These are phyloP conservation scores for Albula glossodonta DNA, from an alignment of 2,113 vertebrate species.

Conservation along the genomic window DNA sequence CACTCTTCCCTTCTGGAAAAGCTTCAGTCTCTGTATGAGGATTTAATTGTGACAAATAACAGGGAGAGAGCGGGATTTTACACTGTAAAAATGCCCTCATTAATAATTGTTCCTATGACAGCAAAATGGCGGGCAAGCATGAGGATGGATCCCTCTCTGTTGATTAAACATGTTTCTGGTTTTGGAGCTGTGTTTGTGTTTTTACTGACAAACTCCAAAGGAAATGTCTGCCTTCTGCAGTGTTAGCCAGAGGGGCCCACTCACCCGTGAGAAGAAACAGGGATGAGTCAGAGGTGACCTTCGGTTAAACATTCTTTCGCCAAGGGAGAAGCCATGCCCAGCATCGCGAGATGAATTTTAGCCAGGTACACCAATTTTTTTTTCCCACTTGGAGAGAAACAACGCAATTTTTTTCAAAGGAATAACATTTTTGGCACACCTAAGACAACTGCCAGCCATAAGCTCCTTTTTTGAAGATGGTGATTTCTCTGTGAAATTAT, in stretches of 20 bases:
- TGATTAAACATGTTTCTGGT: neutral
- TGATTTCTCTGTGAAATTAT: neutral
- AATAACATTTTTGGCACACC: conserved; percentile 8
- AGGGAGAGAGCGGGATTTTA: neutral
- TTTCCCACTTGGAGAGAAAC: neutral
- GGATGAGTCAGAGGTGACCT: neutral
- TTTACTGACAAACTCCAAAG: neutral
- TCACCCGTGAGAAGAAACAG: neutral
- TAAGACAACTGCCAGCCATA: neutral
- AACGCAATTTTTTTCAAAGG: neutral
- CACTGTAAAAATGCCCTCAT: conserved; percentile 6
- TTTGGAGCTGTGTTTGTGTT: neutral
- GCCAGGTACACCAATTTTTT: neutral
- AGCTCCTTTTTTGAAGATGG: neutral
- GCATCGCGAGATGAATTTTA: neutral
- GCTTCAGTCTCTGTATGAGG: conserved; percentile 26
- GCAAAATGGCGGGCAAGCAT: neutral
- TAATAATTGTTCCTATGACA: neutral
- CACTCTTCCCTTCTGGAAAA: conserved; percentile 15
- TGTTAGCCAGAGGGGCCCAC: neutral
- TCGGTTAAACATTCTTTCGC: neutral
- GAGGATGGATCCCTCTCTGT: neutral
- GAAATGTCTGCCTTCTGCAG: neutral
- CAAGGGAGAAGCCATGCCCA: neutral
- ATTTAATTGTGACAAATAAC: conserved; percentile 38